These are phyloP conservation scores for Meiosimyza platycephala DNA, from an alignment of 2,888 invertebrate species.

Conservation along the genomic window DNA sequence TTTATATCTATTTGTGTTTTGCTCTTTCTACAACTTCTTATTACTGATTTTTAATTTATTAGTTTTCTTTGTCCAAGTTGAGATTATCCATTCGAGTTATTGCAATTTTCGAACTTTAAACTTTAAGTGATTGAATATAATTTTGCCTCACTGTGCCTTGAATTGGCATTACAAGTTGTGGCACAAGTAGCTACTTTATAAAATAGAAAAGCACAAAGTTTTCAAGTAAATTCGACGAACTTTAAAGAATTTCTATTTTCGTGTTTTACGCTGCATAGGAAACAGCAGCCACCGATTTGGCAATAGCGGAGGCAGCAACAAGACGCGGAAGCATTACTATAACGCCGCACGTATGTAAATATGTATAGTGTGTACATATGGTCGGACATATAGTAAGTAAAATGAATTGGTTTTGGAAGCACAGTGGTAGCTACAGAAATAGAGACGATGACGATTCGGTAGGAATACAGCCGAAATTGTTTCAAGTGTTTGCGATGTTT, in stretches of 20 bases:
- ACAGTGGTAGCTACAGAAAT: constrained; percentile 1
- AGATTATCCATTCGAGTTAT: not conserved
- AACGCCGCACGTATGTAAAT: too few relatives aligned
- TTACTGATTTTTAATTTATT: not conserved
- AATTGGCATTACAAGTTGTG: not conserved
- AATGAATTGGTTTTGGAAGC: not conserved
- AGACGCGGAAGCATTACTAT: too few relatives aligned
- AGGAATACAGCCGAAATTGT: not conserved
- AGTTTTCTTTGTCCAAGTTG: not conserved
- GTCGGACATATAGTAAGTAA: too few relatives aligned
- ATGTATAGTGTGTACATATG: too few relatives aligned
- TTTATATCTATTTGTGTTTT: not conserved
- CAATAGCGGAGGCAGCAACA: too few relatives aligned
- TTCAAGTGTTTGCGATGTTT: not conserved
- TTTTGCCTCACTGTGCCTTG: not conserved
- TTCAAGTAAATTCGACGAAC: too few relatives aligned
- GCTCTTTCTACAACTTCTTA: not conserved
- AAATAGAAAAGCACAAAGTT: not conserved
- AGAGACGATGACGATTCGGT: not conserved
- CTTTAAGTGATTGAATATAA: not conserved
- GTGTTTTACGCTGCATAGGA: too few relatives aligned
- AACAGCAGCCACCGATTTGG: too few relatives aligned
- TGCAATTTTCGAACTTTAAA: constrained; percentile 14
- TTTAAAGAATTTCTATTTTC: too few relatives aligned
- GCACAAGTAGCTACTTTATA: not conserved